Evolutionary conservation across 2,888 invertebrate genomes (phyloP), one percentile per base, ranked within the genome.

Genomic region (Periphyllus acericola): DNA sequence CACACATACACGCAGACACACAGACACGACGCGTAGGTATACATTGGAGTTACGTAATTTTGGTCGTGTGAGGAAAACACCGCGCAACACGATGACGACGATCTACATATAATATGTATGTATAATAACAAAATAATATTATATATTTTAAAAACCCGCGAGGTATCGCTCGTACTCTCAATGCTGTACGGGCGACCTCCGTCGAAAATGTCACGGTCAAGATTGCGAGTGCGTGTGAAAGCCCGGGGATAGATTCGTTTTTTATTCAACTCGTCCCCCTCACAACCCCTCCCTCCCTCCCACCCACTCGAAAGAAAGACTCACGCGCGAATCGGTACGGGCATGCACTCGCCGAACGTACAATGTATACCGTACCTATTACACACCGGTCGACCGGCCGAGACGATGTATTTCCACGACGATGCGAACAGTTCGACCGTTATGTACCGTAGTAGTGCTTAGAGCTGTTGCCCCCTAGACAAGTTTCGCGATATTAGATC

Each of bases 151-250:
- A 80, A 71, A 34, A 34, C 52, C 17, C 17, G 32, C n/a, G 46
- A 9, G 21, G 9, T 21, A 36, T 40, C 60, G 29, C 40, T 74
- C 34, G 4, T 66, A 29, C 52, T 46, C 14, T 46, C 52, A 83
- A 74, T 46, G 83, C 40, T 60, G 60, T 75, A 66, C n/a, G 76
- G 76, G 84, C 68, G 84, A 78, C 84, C 84, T 85, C 84, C 32
- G 68, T 25, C 84, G 76, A 85, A 84, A 76, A 78, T 85, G 76
- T 85, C 84, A 85, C 84, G 84, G 84, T 78, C 84, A 78, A 85
- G 68, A 78, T 32, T 52, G 36, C 60, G 55, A 5, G 81, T 46
- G 80, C 29, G 55, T 80, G 29, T 11, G 29, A 4, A 4, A 21
- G 74, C 25, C 29, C 74, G 21, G 74, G 74, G 74, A 74, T 17